A percentile compares a stretch with the other conserved stretches of the same genome.
Conservation (phyloP, 2,888 invertebrate genomes). For the Ramazzottius varieornatus region DNA sequence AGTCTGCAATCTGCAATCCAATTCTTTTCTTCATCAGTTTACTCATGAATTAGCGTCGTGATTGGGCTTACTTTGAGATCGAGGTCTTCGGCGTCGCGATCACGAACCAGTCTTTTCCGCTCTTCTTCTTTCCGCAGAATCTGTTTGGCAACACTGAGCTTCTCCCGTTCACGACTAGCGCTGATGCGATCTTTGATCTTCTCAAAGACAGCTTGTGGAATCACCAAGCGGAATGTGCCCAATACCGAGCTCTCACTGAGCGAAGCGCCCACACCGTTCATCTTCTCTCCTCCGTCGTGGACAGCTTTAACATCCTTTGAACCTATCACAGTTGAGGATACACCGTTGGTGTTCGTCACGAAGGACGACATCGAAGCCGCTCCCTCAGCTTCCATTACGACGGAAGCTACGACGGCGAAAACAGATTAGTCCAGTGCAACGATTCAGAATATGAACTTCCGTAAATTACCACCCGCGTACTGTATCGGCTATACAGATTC, state of each 20-base stretch:
- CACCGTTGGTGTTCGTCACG: too few relatives aligned
- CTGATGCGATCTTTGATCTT: neutral
- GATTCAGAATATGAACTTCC: too few relatives aligned
- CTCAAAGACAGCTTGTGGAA: neutral
- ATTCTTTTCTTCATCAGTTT: neutral
- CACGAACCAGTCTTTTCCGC: neutral
- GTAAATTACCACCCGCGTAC: too few relatives aligned
- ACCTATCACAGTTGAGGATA: too few relatives aligned
- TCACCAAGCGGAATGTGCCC: neutral
- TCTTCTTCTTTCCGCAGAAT: slow-evolving; percentile 3
- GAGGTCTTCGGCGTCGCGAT: neutral
- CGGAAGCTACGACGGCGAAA: too few relatives aligned
- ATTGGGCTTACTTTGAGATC: neutral
- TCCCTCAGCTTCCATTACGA: too few relatives aligned
- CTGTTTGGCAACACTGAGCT: neutral
- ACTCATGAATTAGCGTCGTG: too few relatives aligned
- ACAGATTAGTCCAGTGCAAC: too few relatives aligned
- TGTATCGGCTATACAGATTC: too few relatives aligned
- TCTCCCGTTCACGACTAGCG: neutral
- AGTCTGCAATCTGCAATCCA: neutral
- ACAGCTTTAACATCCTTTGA: too few relatives aligned
- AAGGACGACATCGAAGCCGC: too few relatives aligned
- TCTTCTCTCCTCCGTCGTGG: too few relatives aligned
- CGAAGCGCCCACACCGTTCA: neutral
- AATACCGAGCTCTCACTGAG: neutral